phyloP scores from a whole-genome alignment of 1,140 invertebrate genomes.

The Luehdorfia chinensis region DNA sequence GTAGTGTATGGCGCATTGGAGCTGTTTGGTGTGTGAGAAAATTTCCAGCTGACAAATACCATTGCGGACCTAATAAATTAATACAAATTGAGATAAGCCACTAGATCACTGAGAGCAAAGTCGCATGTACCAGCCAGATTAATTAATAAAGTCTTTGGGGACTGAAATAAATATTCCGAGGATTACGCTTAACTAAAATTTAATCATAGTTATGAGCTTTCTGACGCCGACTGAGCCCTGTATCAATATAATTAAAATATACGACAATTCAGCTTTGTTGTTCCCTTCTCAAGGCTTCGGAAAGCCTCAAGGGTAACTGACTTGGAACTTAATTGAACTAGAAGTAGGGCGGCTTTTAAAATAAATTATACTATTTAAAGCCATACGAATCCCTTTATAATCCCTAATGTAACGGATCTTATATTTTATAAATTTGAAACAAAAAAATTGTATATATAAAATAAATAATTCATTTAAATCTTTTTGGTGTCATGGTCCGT shows the following conservation, averaged over 20 bases:
- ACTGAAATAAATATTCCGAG: conserved; percentile 5
- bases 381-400: conserved; percentile 12
- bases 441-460: no score
- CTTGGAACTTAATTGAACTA: conserved; percentile 10
- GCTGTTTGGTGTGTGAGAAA: no score
- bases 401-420: conserved; percentile 11
- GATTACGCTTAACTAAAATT: conserved; percentile 5
- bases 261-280: conserved; percentile 13
- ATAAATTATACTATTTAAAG: conserved; percentile 13
- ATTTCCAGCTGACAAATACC: no score
- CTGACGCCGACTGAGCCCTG: conserved; percentile 2
- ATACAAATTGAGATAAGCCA: no score
- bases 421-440: conserved; percentile 6
- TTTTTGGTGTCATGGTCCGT: no score
- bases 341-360: conserved; percentile 12
- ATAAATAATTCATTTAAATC: no score
- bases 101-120: no score
- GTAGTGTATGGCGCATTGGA: no score
- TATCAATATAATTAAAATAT: conserved; percentile 13
- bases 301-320: conserved; percentile 9
- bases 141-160: neutral
- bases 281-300: conserved; percentile 6
- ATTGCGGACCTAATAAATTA: no score
- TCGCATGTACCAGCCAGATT: no score
- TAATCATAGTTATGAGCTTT: conserved; percentile 8